Percentiles rank a stretch among this genome's conserved stretches.
Conservation (phyloP, 2,888 invertebrate species). For the Nephrocerus scutellatus region DNA sequence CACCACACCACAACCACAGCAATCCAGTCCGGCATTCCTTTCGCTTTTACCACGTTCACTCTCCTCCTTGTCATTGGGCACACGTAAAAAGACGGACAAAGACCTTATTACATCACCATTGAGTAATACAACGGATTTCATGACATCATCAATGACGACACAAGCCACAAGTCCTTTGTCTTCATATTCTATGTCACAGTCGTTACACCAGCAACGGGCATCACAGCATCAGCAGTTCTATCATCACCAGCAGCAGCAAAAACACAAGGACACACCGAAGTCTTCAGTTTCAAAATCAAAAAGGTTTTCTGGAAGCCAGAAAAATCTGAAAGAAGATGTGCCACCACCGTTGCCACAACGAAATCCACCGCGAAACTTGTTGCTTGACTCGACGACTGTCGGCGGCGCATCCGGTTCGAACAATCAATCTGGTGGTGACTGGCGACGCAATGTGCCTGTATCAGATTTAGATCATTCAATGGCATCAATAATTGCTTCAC, state of each 20-base stretch:
- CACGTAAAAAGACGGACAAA: constrained; percentile 46
- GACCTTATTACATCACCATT: constrained; percentile 41
- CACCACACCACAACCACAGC: constrained; percentile 36
- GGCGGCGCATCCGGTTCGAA: no score
- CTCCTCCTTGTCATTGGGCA: constrained; percentile 47
- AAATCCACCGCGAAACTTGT: constrained; percentile 44
- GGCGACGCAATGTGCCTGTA: constrained; percentile 31
- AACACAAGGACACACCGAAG: constrained; percentile 35
- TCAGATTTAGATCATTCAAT: constrained; percentile 44
- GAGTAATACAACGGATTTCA: constrained; percentile 38
- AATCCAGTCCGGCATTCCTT: constrained; percentile 46
- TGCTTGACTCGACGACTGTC: constrained; percentile 32
- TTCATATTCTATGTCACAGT: constrained; percentile 33
- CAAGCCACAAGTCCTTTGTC: constrained; percentile 34
- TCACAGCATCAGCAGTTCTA: constrained; percentile 31
- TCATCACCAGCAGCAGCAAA: constrained; percentile 33
- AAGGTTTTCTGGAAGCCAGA: constrained; percentile 36
- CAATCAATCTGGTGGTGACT: no score
- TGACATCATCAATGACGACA: constrained; percentile 22
- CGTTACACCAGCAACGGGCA: constrained; percentile 48
- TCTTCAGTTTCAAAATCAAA: constrained; percentile 23
- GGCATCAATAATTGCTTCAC: constrained; percentile 21
- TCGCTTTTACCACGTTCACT: constrained; percentile 48
- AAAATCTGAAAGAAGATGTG: constrained; percentile 39
- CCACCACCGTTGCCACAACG: constrained; percentile 54